Percentiles rank a stretch among this genome's conserved stretches.
Conservation (phyloP, 2,797 vertebrate genomes). For the Sciurus carolinensis region DNA sequence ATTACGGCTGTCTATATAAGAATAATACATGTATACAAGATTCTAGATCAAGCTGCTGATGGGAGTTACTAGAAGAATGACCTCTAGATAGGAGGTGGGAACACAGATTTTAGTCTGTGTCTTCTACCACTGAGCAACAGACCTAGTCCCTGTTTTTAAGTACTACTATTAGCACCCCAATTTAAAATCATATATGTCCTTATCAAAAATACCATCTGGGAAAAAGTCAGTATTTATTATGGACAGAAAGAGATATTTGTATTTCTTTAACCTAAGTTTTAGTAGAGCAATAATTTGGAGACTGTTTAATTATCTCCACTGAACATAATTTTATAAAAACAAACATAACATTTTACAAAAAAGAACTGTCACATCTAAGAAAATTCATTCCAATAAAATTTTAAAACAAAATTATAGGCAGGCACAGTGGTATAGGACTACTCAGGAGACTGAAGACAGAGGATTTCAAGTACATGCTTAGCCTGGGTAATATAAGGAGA, state of each 20-base stretch:
- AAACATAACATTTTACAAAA: slow-evolving; percentile 9
- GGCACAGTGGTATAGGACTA: background rate
- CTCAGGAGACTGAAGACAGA: background rate
- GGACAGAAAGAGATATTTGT: slow-evolving; percentile 3
- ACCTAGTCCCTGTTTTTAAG: background rate
- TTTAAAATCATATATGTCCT: background rate
- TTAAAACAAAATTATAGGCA: background rate
- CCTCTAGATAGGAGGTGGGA: background rate
- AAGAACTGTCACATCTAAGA: background rate
- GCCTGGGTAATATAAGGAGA: background rate
- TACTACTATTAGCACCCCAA: background rate
- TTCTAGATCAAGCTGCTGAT: slow-evolving; percentile 34
- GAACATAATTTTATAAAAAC: slow-evolving; percentile 35
- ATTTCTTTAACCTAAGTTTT: slow-evolving; percentile 55
- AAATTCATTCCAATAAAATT: background rate
- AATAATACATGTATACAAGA: background rate
- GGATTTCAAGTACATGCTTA: background rate
- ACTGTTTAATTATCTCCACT: background rate
- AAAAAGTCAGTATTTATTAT: slow-evolving; percentile 56
- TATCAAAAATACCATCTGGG: background rate
- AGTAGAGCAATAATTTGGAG: slow-evolving; percentile 56
- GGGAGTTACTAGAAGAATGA: background rate
- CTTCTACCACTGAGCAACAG: background rate
- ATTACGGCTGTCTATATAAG: slow-evolving; percentile 6
- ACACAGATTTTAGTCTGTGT: background rate